Percentiles rank a stretch among this genome's conserved stretches.
These are phyloP conservation scores for Perithous albicinctus DNA, from an alignment of 2,888 invertebrate species.

Conservation along the genomic window DNA sequence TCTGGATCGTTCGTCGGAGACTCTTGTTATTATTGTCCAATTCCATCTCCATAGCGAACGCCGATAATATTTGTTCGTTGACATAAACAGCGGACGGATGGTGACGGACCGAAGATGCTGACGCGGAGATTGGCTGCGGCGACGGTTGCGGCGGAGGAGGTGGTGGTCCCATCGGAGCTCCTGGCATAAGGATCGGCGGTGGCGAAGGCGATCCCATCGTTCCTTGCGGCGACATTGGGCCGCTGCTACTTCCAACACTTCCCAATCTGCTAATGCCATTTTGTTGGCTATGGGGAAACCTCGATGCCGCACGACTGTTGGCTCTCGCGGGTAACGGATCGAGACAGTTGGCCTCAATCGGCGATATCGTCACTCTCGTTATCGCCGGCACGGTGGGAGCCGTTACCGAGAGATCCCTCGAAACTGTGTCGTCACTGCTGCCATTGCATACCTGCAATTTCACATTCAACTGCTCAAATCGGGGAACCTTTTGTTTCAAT, in stretches of 20 bases:
- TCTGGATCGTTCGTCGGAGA: conserved; percentile 79
- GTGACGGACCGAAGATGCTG: conserved; percentile 73
- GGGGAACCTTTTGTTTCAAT: too few relatives aligned
- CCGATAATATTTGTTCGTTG: conserved; percentile 81
- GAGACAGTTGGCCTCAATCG: conserved; percentile 85
- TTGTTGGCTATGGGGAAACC: conserved; percentile 80
- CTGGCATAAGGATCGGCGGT: conserved; percentile 77
- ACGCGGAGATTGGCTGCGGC: neutral
- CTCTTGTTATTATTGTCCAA: conserved; percentile 86
- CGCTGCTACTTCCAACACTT: conserved; percentile 84
- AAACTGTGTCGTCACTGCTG: conserved; percentile 81
- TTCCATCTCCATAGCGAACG: conserved; percentile 77
- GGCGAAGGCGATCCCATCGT: conserved; percentile 84
- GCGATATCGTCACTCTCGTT: conserved; percentile 83
- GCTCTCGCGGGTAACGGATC: conserved; percentile 84
- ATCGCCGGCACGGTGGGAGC: conserved; percentile 83
- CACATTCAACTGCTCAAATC: too few relatives aligned
- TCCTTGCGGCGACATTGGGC: conserved; percentile 84
- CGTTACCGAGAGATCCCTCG: conserved; percentile 82
- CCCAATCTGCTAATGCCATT: conserved; percentile 81
- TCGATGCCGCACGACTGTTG: conserved; percentile 74
- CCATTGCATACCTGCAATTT: conserved; percentile 79
- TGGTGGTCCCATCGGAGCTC: conserved; percentile 72
- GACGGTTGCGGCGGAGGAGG: conserved; percentile 75
- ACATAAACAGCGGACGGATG: conserved; percentile 83